Base-by-base conservation (phyloP, 2,113 vertebrate genomes). In the Phalacrocorax brasilianus region DNA sequence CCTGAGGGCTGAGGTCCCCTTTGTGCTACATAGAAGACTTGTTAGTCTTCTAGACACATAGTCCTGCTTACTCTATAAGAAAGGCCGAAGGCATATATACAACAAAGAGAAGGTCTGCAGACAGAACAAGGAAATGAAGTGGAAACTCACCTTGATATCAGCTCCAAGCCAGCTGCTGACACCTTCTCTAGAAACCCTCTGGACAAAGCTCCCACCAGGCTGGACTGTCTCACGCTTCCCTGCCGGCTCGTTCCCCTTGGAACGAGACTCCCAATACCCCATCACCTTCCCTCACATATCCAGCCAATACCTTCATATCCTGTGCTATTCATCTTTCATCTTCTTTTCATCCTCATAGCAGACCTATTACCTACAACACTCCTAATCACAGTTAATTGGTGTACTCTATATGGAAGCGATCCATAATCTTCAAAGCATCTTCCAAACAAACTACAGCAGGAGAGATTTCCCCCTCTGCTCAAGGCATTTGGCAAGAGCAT, bases 331-430 rank as follows among this genome's bases (percentile, higher is more conserved):
- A 91, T 94, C 85, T 92, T 95, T 94, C 93, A 85, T 88, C 88
- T 53, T 76, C 93, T 85, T 91, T 65, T 83, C 91, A 96, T 91
- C 92, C 93, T 96, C 93, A 97, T 93, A 94, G 95, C 93, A 86
- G 42, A 95, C 77, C 85, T 62, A 94, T 96, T 94, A 95, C 89
- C 84, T 94, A 53, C 74, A 77, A 49, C 66, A 6, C 72, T 91
- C 82, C 92, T 97, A 96, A 94, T 97, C 96, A 96, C 79, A 38
- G 66, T 91, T 92, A 97, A 95, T 96, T 95, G 93, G 77, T 71
- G 80, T 56, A 95, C 38, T 22, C 74, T 96, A 32, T 21, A 90
- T 76, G 61, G 78, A 85, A 71, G 67, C 93, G 83, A 94, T 96
- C 89, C 92, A 95, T 95, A 88, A 94, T 95, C 91, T 97, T 89